These are phyloP conservation scores for Oreochromis aureus DNA, from an alignment of 2,113 vertebrate genomes.

Conservation along the genomic window DNA sequence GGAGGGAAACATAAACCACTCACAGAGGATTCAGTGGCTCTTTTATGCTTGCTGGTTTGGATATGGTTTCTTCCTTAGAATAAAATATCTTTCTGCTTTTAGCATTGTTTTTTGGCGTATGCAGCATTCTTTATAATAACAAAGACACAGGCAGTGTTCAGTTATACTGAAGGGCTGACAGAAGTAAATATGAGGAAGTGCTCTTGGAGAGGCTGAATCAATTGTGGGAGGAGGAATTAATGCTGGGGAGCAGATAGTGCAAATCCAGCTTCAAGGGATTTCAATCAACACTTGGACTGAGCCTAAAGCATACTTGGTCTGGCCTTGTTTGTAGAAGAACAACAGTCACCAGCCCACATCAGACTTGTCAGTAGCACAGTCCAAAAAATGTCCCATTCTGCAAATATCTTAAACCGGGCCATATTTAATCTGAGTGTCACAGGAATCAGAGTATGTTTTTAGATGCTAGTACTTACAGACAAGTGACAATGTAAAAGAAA, in stretches of 20 bases:
- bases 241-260: conserved; percentile 35
- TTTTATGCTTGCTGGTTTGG: background rate
- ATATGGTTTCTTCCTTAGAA: background rate
- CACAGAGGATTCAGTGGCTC: background rate
- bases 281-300: conserved; percentile 51
- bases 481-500: background rate
- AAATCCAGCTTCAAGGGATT: conserved; percentile 24
- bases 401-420: conserved; percentile 55
- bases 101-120: background rate
- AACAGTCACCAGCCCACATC: background rate
- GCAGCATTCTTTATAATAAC: background rate
- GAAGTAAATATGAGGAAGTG: background rate
- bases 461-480: background rate
- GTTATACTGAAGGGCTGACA: background rate
- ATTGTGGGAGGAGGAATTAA: conserved; percentile 37
- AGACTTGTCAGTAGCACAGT: conserved; percentile 44
- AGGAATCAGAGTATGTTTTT: background rate
- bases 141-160: background rate
- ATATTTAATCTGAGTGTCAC: conserved; percentile 27
- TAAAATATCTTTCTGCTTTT: background rate
- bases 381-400: conserved; percentile 20
- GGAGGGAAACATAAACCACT: background rate
- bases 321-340: conserved; percentile 22
- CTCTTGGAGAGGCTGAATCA: background rate
- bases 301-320: background rate